Evolutionary conservation across 2,797 vertebrate species (phyloP), one percentile per base, ranked within the genome.

Genomic region (Catharus ustulatus): DNA sequence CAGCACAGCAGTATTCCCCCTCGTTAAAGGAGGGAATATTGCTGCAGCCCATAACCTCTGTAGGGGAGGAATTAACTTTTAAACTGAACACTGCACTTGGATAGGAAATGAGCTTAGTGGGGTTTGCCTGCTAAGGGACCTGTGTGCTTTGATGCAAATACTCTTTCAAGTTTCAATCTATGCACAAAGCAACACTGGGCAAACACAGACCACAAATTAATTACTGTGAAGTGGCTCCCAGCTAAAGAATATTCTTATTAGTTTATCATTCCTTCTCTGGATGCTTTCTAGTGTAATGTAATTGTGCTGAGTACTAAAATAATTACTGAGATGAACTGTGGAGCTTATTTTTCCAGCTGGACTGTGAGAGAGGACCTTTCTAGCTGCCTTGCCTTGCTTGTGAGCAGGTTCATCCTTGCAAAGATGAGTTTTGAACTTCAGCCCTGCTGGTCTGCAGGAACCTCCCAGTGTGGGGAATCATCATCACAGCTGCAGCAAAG

Each of bases 71-170:
- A 96, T 92, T 92, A 95, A 66, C 73, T 84, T 93, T 91, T 78
- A 93, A 88, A 82, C 66, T 57, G 71, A 93, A 13, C 49, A 14
- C 61, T 94, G 80, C n/a, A 5, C 64, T 94, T 90, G 85, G 79
- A 32, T 95, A 95, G 95, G 95, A 96, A 95, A 93, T 96, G 59
- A 90, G 73, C 82, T 96, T 92, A 90, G 93, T 75, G 75, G 84
- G 87, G 43, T 92, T 87, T 87, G 54, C 0, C 1, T 61, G 74
- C 67, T 84, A n/a, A 84, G 57, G 67, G 64, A 51, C 8, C 4
- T 1, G 1, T 21, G 61, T 42, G 32, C 76, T 95, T 95, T 88
- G 79, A 68, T 75, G 34, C 10, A 77, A 83, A 87, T 21, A 36
- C 10, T 22, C 62, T 73, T 91, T 92, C 29, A 94, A 91, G 64